Evolutionary conservation across 2,888 invertebrate genomes (phyloP), one percentile per base, ranked within the genome.

Genomic region (Pharmacophagus antenor): DNA sequence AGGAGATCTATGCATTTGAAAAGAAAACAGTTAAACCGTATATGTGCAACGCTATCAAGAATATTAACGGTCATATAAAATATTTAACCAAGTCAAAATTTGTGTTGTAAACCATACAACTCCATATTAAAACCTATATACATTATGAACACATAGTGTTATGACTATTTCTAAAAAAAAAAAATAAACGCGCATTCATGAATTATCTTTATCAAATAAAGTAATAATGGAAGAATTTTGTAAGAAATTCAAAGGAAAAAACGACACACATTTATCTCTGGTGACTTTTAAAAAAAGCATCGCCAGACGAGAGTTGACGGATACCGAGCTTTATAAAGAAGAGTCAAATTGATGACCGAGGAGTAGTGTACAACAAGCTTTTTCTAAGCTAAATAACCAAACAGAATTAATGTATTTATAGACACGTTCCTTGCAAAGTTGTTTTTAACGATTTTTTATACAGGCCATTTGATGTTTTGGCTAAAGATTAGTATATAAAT

Each of bases 291-390:
- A 51, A 51, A 57, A 15, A 57, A 21, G 46, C 27, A 21, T 57
- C 44, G 18, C 23, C 20, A 20, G 21, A 46, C 50, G 12, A 21
- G 15, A 15, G 57, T 12, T 22, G 27, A 31, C 27, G n/a, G 42
- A 56, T 17, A 27, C n/a, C 7, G n/a, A 27, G 57, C 57, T 50
- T 50, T 31, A 18, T 20, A 22, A 21, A 46, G 51, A 51, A 15
- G 22, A 31, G n/a, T 7, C 44, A 51, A 46, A 58, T 47, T 58
- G 58, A 58, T 58, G 44, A 52, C 51, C 22, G 46, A 58, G 52
- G 23, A 27, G 18, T 37, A 8, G 22, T 52, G 46, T 27, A 48
- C n/a, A 42, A 31, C 15, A 15, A 31, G 2, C 15, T 12, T 15
- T 31, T 15, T n/a, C n/a, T n/a, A n/a, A n/a, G n/a, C n/a, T n/a